Evolutionary conservation across 2,797 vertebrate species (phyloP), one percentile per base, ranked within the genome.

Genomic region (Lagocephalus sceleratus): DNA sequence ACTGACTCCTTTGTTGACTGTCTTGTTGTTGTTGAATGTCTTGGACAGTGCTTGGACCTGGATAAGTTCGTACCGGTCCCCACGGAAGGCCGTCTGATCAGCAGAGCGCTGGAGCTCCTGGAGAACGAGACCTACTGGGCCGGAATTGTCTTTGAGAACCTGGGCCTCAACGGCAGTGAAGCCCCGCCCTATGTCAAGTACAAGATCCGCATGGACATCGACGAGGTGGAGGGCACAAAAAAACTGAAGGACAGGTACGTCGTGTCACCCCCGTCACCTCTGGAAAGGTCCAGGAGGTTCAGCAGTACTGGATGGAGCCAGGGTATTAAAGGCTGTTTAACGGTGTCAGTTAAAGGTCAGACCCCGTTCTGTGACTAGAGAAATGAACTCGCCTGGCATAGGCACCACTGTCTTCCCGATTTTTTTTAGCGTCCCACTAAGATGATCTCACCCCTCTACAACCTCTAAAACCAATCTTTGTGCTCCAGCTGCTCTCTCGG

Each of bases 141-240:
- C 7, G 94, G 91, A 0, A 53, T 98, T 1, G 93, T 97, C 59
- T 99, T 99, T 68, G 79, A 89, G 1, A 90, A 92, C 78, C 64
- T 96, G 6, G 54, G 78, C 21, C 74, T 90, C 0, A 52, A 75
- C 56, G 88, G 90, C 23, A 55, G 58, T 1, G 64, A 72, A 2
- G 88, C 90, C 9, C 94, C 96, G 40, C 86, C 82, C 0, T 90
- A 96, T 0, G 84, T 98, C 65, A 94, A 92, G 70, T 99, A 99
- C 81, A 99, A 95, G 76, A 96, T 99, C 68, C 92, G 97, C 55
- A 98, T 99, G 96, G 94, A 99, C 70, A 91, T 99, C 0, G 94
- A 98, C 48, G 93, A 94, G 0, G 93, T 93, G 2, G 94, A 99
- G 73, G 88, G 88, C 22, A 96, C 92, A 1, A 91, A 92, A 62